Evolutionary conservation across 1,140 invertebrate species (phyloP), one percentile per base, ranked within the genome.

Genomic region (Drosophila repletoides): DNA sequence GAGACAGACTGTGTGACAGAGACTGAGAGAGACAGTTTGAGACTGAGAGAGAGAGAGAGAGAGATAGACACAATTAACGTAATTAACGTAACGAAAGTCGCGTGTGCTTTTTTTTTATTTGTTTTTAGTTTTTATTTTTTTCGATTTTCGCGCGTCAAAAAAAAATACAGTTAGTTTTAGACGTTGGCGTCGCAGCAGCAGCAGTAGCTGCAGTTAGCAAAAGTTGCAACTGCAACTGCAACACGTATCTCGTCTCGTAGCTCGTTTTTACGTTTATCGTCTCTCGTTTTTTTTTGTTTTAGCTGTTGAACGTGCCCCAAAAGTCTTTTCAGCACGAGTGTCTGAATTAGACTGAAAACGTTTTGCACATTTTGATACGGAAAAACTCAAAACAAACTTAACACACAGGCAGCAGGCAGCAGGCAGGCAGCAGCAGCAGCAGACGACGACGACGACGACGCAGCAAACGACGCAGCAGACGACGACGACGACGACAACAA

Each of bases 301-400:
- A 63, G 64, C 67, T 46, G 64, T 53, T 51, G 81, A 76, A 79
- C 80, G 72, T 60, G 79, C 83, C 81, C 71, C 76, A 76, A 89
- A 89, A 89, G 88, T 89, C 88, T 89, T 89, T 86, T 89, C 88
- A 89, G 88, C 88, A 89, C 88, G 88, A 89, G 84, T 75, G 88
- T 89, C 88, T 89, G 88, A 89, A 89, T 89, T 89, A 89, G 88
- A 89, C 88, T 89, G 88, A 89, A 89, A 89, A 87, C 80, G 88
- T 89, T 89, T 89, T 88, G 88, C 88, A 89, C 88, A 89, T 89
- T 89, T 89, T 83, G 88, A 88, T 88, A 87, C 88, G 88, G 88
- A 89, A 89, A 89, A 89, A 89, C 88, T 86, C 83, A 88, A 88
- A 87, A 87, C 76, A 87, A 88, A 84, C 77, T 84, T 79, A 80